Evolutionary conservation across 2,888 invertebrate genomes (phyloP).

Genomic region (Agrypnus murinus): DNA sequence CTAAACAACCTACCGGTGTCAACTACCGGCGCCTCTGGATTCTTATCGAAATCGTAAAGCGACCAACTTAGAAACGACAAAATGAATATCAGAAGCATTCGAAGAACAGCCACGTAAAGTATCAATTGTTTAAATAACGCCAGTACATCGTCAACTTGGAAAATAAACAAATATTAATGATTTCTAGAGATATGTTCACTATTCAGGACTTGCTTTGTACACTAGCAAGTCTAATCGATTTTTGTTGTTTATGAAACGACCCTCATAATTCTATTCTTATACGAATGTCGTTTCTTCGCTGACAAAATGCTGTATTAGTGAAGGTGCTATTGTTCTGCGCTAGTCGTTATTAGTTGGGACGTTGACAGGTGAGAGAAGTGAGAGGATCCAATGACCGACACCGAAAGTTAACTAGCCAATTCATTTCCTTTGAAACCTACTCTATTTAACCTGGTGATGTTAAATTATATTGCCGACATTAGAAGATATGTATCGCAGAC

Average conservation of each 20-base stretch:
- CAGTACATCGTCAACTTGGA: slow-evolving; percentile 40
- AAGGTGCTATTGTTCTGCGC: slow-evolving; percentile 59
- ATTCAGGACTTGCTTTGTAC: slow-evolving; percentile 43
- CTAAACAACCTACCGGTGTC: slow-evolving; percentile 63
- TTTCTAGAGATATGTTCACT: slow-evolving; percentile 55
- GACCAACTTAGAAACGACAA: slow-evolving; percentile 49
- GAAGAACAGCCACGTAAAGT: slow-evolving; percentile 46
- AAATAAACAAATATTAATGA: slow-evolving; percentile 59
- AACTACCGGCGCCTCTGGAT: slow-evolving; percentile 62
- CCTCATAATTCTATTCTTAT: slow-evolving; percentile 61
- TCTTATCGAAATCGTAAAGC: slow-evolving; percentile 62
- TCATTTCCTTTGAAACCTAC: slow-evolving; percentile 47
- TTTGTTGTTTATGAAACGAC: slow-evolving; percentile 61
- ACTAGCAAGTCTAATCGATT: slow-evolving; percentile 59
- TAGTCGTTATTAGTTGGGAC: slow-evolving; percentile 56
- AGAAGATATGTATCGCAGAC: slow-evolving; percentile 52
- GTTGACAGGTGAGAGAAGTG: slow-evolving; percentile 51
- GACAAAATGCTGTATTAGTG: slow-evolving; percentile 58
- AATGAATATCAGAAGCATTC: slow-evolving; percentile 51
- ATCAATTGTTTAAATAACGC: slow-evolving; percentile 56
- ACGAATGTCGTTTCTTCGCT: slow-evolving; percentile 53
- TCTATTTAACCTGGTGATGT: slow-evolving; percentile 51
- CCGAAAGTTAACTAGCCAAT: slow-evolving; percentile 48
- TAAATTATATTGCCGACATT: slow-evolving; percentile 55
- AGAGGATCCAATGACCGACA: slow-evolving; percentile 52